Conservation (phyloP, 2,797 vertebrate species). For the Caiman crocodilus region DNA sequence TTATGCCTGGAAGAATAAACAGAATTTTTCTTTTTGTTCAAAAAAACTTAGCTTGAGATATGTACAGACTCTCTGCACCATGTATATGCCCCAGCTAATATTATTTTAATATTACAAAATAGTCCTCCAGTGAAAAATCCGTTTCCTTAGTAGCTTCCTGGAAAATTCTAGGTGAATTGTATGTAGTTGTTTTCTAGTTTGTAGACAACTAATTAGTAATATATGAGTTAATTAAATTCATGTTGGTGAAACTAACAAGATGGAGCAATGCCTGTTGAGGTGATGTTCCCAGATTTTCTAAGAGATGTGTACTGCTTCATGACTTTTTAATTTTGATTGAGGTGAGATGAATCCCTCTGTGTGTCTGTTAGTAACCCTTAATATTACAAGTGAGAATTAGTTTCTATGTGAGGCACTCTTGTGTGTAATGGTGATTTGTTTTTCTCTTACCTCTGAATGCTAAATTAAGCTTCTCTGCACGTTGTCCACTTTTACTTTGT, state of each 20-base stretch:
- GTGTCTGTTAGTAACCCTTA: slow-evolving; percentile 1
- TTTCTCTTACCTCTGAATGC: background rate
- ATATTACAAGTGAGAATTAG: slow-evolving; percentile 31
- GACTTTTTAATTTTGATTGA: slow-evolving; percentile 55
- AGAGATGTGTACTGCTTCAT: slow-evolving; percentile 60
- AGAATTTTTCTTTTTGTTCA: slow-evolving; percentile 46
- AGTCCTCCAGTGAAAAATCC: slow-evolving; percentile 50
- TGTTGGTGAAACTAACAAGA: slow-evolving; percentile 55
- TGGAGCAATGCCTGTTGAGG: slow-evolving; percentile 11
- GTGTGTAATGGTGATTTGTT: background rate
- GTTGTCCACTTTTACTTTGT: slow-evolving; percentile 1
- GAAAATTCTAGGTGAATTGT: slow-evolving; percentile 64
- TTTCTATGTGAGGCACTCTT: slow-evolving; percentile 26
- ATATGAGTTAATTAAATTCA: slow-evolving; percentile 69
- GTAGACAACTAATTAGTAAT: slow-evolving; percentile 71
- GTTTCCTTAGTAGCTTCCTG: slow-evolving; percentile 54
- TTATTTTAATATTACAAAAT: slow-evolving; percentile 49
- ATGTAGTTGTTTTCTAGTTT: slow-evolving; percentile 59
- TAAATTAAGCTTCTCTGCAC: background rate
- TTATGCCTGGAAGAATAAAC: slow-evolving; percentile 49
- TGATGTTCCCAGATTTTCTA: slow-evolving; percentile 47
- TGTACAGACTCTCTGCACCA: slow-evolving; percentile 19
- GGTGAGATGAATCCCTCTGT: slow-evolving; percentile 45
- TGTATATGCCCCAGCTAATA: slow-evolving; percentile 36
- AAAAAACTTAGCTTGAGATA: slow-evolving; percentile 1